phyloP scores from a whole-genome alignment of 2,888 invertebrate genomes.

The Hesperia comma region DNA sequence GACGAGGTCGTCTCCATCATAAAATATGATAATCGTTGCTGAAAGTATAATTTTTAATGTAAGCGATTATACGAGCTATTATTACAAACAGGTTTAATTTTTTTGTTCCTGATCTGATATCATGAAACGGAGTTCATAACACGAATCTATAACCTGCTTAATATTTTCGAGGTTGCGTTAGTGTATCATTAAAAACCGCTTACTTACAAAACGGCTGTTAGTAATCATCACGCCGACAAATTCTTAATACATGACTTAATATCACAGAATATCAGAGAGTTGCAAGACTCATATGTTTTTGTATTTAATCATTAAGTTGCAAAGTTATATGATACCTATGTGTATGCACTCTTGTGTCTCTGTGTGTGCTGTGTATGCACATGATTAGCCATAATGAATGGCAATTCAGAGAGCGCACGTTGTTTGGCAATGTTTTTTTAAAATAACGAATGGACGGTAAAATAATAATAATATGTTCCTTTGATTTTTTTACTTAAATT shows the following conservation, averaged over 20 bases:
- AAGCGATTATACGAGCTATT: neutral
- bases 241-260: slow-evolving; percentile 26
- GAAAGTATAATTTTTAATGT: neutral
- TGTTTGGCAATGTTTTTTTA: too few relatives aligned
- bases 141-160: slow-evolving; percentile 18
- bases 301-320: neutral
- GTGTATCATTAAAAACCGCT: slow-evolving; percentile 34
- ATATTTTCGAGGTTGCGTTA: slow-evolving; percentile 28
- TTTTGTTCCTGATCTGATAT: slow-evolving; percentile 7
- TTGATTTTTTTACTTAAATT: too few relatives aligned
- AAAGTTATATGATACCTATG: neutral
- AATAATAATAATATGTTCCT: too few relatives aligned
- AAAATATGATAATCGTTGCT: neutral
- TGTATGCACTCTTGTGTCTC: too few relatives aligned
- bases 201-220: slow-evolving; percentile 17
- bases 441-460: too few relatives aligned
- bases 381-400: neutral
- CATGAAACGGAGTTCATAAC: slow-evolving; percentile 2
- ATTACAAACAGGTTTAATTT: slow-evolving; percentile 6
- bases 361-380: neutral
- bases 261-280: slow-evolving; percentile 2
- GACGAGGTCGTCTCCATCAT: too few relatives aligned
- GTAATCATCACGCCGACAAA: slow-evolving; percentile 32
- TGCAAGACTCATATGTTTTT: neutral
- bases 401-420: too few relatives aligned